phyloP scores from a whole-genome alignment of 1,140 invertebrate species.

The Zaprionus ghesquierei region DNA sequence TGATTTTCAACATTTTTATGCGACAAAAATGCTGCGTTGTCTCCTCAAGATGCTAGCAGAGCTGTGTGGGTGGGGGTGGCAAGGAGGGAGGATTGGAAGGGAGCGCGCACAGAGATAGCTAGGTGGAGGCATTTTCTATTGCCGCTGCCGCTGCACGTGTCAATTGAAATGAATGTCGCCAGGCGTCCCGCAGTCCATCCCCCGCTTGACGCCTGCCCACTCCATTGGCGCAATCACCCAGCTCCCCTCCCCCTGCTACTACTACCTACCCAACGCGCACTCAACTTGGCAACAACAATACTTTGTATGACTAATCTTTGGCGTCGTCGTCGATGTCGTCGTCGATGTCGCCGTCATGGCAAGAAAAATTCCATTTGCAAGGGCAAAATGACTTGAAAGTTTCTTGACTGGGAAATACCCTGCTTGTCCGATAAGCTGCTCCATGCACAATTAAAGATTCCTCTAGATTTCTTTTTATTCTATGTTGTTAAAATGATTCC shows the following conservation, averaged over 20 bases:
- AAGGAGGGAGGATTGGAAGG: neutral
- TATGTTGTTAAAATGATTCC: neutral
- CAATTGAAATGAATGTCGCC: constrained; percentile 78
- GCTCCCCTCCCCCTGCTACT: neutral
- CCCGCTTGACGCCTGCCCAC: constrained; percentile 10
- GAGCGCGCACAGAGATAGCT: neutral
- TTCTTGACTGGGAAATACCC: constrained; percentile 25
- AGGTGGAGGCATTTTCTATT: constrained; percentile 24
- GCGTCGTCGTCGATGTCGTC: constrained; percentile 56
- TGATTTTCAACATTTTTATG: constrained; percentile 65
- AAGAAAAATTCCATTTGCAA: constrained; percentile 53
- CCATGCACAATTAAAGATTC: neutral
- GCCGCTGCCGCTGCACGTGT: constrained; percentile 39
- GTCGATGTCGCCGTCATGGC: constrained; percentile 58
- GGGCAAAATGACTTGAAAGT: constrained; percentile 7
- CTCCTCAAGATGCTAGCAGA: constrained; percentile 7
- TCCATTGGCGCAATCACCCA: neutral
- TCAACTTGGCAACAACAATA: constrained; percentile 34
- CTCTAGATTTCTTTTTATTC: neutral
- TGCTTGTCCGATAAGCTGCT: neutral
- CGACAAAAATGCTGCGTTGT: constrained; percentile 53
- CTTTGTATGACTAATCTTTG: constrained; percentile 77
- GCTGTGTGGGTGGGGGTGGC: neutral
- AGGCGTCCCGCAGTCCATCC: constrained; percentile 64
- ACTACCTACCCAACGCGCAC: neutral